Base-by-base conservation (phyloP, 2,113 vertebrate genomes). In the Cynoglossus semilaevis region DNA sequence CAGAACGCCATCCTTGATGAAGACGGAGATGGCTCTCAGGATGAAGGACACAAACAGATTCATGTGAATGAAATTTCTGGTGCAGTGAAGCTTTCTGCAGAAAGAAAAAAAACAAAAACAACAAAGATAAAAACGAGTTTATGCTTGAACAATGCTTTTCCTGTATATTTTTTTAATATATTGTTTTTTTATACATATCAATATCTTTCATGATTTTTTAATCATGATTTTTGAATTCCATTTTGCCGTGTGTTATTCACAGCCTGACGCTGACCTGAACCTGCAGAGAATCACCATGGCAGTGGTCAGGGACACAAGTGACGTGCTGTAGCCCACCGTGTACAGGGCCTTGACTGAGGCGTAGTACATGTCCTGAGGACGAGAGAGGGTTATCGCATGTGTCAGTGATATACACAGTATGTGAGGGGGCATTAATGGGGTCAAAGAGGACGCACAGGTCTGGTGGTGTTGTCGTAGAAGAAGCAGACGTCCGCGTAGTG, bases 51-150 rank as follows among this genome's bases (percentile, higher is more conserved):
- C 92, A 45, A 99, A 99, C 58, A 99, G 91, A 77, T 99, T 99
- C 96, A 99, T 98, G 88, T 99, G 97, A 79, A 99, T 99, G 80
- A 97, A 99, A 80, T 99, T 99, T n/a, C 97, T 88, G 66, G 97
- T 99, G 71, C 97, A 99, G 78, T 99, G 97, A 50, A 99, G 95
- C 77, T 99, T 99, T 89, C 96, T 99, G 67, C 1, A 67, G 42
- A 48, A 16, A 53, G n/a, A 46, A 51, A 14, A 41, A 40, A 40
- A 5, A 2, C 4, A 14, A 12, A 41, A 41, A 11, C 14, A 41
- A 13, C 5, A 13, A 13, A 53, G 8, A 47, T 10, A 53, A 7
- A 15, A 34, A 10, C n/a, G n/a, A n/a, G n/a, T n/a, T n/a, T n/a
- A n/a, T n/a, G n/a, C n/a, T n/a, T n/a, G n/a, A 29, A 29, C 22